Conservation (phyloP, 1,140 invertebrate genomes). For the Solen grandis region DNA sequence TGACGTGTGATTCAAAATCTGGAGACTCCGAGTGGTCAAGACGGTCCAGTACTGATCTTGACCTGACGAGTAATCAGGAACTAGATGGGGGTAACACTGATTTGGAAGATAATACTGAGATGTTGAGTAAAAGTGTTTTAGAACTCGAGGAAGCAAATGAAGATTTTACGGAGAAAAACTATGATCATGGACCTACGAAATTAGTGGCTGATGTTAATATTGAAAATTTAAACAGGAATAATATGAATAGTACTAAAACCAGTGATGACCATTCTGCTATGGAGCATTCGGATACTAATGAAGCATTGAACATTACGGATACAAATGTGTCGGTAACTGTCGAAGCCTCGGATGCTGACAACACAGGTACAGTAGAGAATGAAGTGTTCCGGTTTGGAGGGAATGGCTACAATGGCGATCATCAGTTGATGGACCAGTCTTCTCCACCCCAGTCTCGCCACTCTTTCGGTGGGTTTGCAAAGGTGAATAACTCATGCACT, state of each 20-base stretch:
- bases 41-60: slow-evolving; percentile 5
- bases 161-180: background rate
- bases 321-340: background rate
- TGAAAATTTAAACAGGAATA: background rate
- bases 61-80: background rate
- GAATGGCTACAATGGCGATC: background rate
- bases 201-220: background rate
- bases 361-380: background rate
- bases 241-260: background rate
- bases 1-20: slow-evolving; percentile 9
- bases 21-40: slow-evolving; percentile 29
- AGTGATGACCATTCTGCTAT: background rate
- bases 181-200: background rate
- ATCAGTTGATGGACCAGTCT: background rate
- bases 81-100: background rate
- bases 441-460: background rate
- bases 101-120: slow-evolving; percentile 4
- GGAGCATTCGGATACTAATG: background rate
- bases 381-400: background rate
- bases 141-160: slow-evolving; percentile 1
- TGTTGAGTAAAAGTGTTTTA: slow-evolving; percentile 26
- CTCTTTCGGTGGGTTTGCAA: background rate
- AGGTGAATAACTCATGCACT: background rate
- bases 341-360: background rate
- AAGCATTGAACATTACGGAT: too few relatives aligned